Base-by-base conservation (phyloP, 92 coral and sea anemone species). In the Palythoa grandis region DNA sequence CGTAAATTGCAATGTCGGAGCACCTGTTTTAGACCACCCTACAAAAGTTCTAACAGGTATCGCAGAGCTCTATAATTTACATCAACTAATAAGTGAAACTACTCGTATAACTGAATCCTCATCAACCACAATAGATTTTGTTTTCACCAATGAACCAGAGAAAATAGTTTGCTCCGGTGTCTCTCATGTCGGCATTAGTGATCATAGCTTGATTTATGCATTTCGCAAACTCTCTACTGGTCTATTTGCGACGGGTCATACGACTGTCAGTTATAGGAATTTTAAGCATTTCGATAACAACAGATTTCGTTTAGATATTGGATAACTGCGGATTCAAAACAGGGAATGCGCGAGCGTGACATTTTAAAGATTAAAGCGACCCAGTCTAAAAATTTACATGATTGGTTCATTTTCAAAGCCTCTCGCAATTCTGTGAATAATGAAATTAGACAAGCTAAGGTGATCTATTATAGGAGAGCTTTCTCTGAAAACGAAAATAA, bases 141-240 rank as follows among this genome's bases (percentile, higher is more conserved):
- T 86, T 76, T 86, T 77, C 67, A 86, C 89, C 11, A 76, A 76
- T 75, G 43, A 82, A 15, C 85, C 89, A 50, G 85, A 86, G 24
- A 86, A 68, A 66, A 52, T 86, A 14, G 89, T 86, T 63, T 73
- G 75, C 83, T 85, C 83, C 63, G 83, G 83, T 52, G 87, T 84
- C 78, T 83, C 68, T 72, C 87, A 72, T 80, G 83, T 92, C 17
- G 82, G 88, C 83, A 88, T 87, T 78, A 92, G 95, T 70, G 95
- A 90, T 82, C 95, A 92, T 73, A 89, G 88, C 76, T 83, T 93
- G 11, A 84, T 89, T 29, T 91, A 91, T 58, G 89, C 83, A 14
- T 93, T 83, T 84, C 94, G 92, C 24, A 91, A 93, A 76, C 86
- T 91, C 60, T 86, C 89, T 23, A 83, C 76, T 56, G 83, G 84